Evolutionary conservation across 2,797 vertebrate genomes (phyloP).

Genomic region (Pelodytes ibericus): DNA sequence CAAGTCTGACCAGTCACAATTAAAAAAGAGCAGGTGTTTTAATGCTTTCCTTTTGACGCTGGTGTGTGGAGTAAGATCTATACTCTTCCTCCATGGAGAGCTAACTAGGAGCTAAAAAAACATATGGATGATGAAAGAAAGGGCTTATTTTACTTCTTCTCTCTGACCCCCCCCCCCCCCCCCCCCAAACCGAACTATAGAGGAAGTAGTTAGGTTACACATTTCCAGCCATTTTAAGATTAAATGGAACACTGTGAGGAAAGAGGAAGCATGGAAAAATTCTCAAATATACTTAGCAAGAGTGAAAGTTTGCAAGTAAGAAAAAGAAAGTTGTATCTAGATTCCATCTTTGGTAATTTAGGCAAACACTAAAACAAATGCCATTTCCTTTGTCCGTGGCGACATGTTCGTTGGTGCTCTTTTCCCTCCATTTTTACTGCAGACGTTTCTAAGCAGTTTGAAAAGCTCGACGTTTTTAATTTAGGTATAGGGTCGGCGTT

Average conservation of each 20-base stretch:
- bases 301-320: too few relatives aligned
- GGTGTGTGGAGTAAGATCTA: not conserved
- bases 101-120: slow-evolving; percentile 37
- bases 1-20: slow-evolving; percentile 7
- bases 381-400: too few relatives aligned
- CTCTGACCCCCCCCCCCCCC: too few relatives aligned
- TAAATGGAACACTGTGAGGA: slow-evolving; percentile 6
- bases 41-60: slow-evolving; percentile 19
- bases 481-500: too few relatives aligned
- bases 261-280: not conserved
- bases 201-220: not conserved
- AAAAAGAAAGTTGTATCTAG: too few relatives aligned
- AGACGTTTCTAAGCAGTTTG: too few relatives aligned
- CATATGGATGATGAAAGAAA: slow-evolving; percentile 23
- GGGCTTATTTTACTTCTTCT: not conserved
- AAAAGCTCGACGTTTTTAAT: too few relatives aligned
- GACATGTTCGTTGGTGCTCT: too few relatives aligned
- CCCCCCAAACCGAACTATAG: not conserved
- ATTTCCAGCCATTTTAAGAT: slow-evolving; percentile 7
- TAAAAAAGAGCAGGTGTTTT: slow-evolving; percentile 19
- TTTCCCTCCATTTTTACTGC: too few relatives aligned
- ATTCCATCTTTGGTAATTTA: too few relatives aligned
- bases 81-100: not conserved
- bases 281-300: too few relatives aligned
- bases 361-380: too few relatives aligned